Conservation (phyloP, 2,113 vertebrate genomes). For the Phalacrocorax carbo region DNA sequence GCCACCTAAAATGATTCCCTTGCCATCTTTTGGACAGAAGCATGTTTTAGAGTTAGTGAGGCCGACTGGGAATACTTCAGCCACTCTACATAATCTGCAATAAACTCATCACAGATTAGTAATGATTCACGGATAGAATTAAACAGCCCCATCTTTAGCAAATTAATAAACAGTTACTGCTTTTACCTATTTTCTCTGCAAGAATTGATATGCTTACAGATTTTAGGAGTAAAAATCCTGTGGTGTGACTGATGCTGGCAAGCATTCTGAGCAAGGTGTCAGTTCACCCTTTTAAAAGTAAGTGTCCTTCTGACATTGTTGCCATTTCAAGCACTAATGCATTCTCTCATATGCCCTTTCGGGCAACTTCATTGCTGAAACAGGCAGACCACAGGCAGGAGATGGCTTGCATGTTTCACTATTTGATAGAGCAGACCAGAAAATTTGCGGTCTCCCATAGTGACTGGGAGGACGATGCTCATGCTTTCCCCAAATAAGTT, state of each 20-base stretch:
- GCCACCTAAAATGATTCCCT: neutral
- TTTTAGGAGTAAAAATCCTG: neutral
- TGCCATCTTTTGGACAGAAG: neutral
- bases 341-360: neutral
- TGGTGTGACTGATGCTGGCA: neutral
- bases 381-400: neutral
- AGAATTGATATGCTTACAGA: neutral
- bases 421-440: neutral
- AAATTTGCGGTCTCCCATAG: neutral
- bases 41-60: neutral
- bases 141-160: neutral
- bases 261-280: neutral
- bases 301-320: neutral
- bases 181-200: neutral
- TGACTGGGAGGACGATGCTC: fast-evolving
- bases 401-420: neutral
- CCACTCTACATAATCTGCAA: neutral
- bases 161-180: neutral
- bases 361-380: neutral
- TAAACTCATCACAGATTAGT: neutral
- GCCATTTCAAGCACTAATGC: neutral
- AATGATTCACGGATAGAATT: neutral
- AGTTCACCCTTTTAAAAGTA: neutral
- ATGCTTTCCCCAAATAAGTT: neutral
- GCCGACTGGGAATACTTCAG: neutral